Evolutionary conservation across 2,113 vertebrate species (phyloP).

Genomic region (Sinocyclocheilus maitianheensis): DNA sequence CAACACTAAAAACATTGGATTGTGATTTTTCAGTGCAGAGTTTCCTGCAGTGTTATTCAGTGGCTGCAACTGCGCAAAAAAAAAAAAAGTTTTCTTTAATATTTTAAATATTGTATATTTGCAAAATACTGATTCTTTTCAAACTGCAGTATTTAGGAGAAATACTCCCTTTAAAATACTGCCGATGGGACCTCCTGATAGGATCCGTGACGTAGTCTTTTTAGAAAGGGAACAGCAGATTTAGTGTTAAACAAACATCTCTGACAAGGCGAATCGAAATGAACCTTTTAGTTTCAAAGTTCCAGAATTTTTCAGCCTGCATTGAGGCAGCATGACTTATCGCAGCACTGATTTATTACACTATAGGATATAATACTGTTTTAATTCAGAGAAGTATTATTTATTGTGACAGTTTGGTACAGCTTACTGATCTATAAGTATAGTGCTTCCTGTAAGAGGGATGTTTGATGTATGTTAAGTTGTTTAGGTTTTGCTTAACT

Average conservation of each 20-base stretch:
- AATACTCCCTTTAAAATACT: background rate
- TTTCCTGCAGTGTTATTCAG: background rate
- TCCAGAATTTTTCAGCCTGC: background rate
- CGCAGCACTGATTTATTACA: background rate
- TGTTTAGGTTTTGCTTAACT: background rate
- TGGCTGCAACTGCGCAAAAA: background rate
- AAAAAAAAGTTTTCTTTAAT: no score
- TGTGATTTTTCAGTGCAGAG: background rate
- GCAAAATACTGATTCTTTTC: background rate
- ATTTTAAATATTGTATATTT: no score
- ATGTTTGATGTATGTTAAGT: background rate
- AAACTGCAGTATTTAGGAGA: no score
- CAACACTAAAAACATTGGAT: background rate
- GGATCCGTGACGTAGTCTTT: slow-evolving; percentile 38
- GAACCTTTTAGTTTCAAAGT: slow-evolving; percentile 23
- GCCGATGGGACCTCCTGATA: slow-evolving; percentile 10
- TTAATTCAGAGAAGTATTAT: background rate
- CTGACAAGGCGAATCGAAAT: slow-evolving; percentile 33
- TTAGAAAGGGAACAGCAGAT: slow-evolving; percentile 36
- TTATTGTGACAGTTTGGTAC: background rate
- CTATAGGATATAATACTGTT: background rate
- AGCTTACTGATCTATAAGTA: background rate
- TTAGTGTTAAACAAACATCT: background rate
- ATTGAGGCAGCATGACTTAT: slow-evolving; percentile 3
- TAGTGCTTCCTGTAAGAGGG: background rate